Conservation (phyloP, 2,797 vertebrate genomes). For the Sarcophilus harrisii region DNA sequence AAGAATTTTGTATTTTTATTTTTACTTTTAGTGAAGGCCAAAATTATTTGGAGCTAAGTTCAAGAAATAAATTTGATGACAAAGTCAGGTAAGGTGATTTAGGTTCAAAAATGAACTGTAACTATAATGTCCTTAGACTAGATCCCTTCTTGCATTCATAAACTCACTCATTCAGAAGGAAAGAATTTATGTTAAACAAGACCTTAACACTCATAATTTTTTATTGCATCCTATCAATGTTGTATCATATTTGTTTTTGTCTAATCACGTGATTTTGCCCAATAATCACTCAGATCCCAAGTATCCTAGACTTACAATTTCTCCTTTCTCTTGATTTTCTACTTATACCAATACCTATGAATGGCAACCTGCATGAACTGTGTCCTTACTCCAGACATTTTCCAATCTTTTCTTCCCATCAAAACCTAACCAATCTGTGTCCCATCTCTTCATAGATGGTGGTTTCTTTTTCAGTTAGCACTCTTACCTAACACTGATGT, state of each 20-base stretch:
- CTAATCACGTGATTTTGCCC: background rate
- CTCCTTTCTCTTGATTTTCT: background rate
- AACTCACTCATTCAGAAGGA: background rate
- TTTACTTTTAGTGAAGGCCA: background rate
- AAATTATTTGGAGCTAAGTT: background rate
- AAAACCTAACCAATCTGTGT: background rate
- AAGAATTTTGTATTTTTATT: background rate
- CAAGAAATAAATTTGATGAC: background rate
- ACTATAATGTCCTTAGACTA: background rate
- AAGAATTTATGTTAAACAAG: background rate
- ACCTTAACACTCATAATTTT: background rate
- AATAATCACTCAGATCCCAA: background rate
- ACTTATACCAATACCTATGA: background rate
- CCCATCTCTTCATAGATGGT: background rate
- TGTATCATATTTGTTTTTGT: background rate
- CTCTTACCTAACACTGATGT: background rate
- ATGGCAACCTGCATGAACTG: background rate
- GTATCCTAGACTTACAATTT: background rate
- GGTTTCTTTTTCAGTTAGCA: background rate
- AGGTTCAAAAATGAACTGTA: background rate
- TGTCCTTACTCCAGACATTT: background rate
- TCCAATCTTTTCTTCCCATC: background rate
- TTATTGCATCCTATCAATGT: background rate
- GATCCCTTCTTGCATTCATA: background rate
- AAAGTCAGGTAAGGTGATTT: background rate